These are phyloP conservation scores for Nibea coibor DNA, from an alignment of 2,113 vertebrate species.

Conservation along the genomic window DNA sequence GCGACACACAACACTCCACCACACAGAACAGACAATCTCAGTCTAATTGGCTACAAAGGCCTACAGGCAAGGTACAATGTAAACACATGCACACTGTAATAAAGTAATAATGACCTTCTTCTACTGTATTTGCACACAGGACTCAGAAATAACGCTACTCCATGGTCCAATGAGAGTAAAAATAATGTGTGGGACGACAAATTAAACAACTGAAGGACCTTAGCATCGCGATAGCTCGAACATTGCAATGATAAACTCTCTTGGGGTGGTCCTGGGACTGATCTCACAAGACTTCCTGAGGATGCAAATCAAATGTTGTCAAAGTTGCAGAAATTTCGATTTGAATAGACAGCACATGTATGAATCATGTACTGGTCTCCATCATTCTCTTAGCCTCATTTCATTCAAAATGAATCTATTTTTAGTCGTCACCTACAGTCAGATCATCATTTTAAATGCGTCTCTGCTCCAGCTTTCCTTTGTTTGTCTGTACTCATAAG, in stretches of 20 bases:
- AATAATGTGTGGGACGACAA: not conserved
- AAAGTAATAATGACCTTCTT: not conserved
- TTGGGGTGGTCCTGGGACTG: not conserved
- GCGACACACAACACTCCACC: conserved; percentile 26
- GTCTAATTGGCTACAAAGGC: conserved; percentile 41
- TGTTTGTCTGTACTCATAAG: no score
- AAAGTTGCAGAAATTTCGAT: no score
- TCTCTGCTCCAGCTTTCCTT: no score
- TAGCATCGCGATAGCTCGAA: not conserved
- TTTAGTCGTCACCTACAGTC: no score
- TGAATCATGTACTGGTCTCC: no score
- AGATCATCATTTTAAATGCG: no score
- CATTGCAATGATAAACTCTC: not conserved
- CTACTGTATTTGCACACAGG: not conserved
- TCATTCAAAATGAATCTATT: no score
- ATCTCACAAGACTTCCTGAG: not conserved
- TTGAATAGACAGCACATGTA: no score
- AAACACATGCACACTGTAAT: conserved; percentile 16
- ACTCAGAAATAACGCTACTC: not conserved
- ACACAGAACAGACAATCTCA: conserved; percentile 23
- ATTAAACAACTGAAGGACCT: no score
- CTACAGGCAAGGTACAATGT: conserved; percentile 7
- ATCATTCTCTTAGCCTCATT: no score
- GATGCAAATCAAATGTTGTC: no score
- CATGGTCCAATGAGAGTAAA: not conserved